Base-by-base conservation (phyloP, 2,113 vertebrate genomes). In the Nothoprocta perdicaria region DNA sequence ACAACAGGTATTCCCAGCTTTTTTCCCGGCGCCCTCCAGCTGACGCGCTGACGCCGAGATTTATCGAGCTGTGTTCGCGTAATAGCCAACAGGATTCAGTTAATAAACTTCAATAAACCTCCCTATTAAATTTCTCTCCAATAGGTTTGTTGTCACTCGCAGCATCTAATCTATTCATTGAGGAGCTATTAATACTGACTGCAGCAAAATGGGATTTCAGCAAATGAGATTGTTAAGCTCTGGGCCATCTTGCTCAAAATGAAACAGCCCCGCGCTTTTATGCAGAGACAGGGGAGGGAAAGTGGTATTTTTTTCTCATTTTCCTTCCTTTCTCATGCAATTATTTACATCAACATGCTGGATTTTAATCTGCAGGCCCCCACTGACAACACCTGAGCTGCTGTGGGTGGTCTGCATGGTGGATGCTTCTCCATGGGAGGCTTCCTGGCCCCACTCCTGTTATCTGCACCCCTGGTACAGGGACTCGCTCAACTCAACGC, bases 91-190 rank as follows among this genome's bases (percentile, higher is more conserved):
- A 97, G 96, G 94, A 97, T 92, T 86, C 96, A 96, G 95, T 96
- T 97, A 97, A 97, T 98, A 97, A 97, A 97, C 96, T 97, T 97
- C 97, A 97, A 97, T 97, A 97, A 97, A 96, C 85, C 84, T 97
- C 90, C 92, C 95, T 97, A 97, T 97, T 97, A 97, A 97, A 97
- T 97, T 97, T 96, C 93, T 94, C 93, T 97, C 93, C 97, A 95
- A 97, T 96, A 95, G 91, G 86, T 95, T 97, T 84, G 71, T 88
- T 96, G 92, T 96, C 91, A 97, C 94, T 97, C 94, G 95, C 86
- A 94, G 93, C 91, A 95, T 96, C 96, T 95, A 97, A 97, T 97
- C 96, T 94, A 96, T 97, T 97, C 88, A 93, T 94, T 95, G 78
- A 92, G 72, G 97, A 95, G 95, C 91, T 97, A 95, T 97, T 97